Percentiles rank a stretch among this genome's conserved stretches.
Conservation (phyloP, 2,888 invertebrate species). For the Drymonia ruficornis region DNA sequence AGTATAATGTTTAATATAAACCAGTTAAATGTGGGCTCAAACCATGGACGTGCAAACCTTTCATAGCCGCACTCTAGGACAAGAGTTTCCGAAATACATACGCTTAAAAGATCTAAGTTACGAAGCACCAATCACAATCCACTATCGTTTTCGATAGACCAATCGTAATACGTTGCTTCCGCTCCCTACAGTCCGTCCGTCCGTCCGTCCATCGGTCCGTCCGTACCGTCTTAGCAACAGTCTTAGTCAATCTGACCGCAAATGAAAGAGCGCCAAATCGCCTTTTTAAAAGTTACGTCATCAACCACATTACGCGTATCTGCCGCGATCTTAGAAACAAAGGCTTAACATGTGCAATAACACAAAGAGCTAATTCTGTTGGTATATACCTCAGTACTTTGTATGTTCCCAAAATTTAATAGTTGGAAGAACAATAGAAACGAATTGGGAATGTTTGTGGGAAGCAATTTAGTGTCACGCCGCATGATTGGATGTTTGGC, state of each 20-base stretch:
- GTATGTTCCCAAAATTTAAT: slow-evolving; percentile 40
- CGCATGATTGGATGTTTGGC: slow-evolving; percentile 51
- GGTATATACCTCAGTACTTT: slow-evolving; percentile 6
- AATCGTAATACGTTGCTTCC: no score
- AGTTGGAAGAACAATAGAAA: slow-evolving; percentile 45
- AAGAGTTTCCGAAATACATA: no score
- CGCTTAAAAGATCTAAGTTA: no score
- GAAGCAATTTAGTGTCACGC: slow-evolving; percentile 46
- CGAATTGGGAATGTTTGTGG: slow-evolving; percentile 43
- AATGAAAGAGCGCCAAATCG: not conserved
- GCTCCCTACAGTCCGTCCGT: no score
- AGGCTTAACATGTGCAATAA: slow-evolving; percentile 1
- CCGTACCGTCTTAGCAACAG: not conserved
- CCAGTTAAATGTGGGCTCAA: no score
- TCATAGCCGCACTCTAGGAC: no score
- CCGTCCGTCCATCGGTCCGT: no score
- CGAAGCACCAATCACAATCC: no score
- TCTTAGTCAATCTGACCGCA: not conserved
- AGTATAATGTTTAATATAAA: no score
- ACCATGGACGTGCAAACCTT: no score
- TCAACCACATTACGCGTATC: slow-evolving; percentile 4
- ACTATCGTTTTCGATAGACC: no score
- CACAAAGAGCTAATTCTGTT: not conserved
- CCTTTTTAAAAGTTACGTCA: slow-evolving; percentile 2
- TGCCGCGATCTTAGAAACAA: slow-evolving; percentile 8